Base-by-base conservation (phyloP, 2,113 vertebrate genomes). In the Camarhynchus parvulus region DNA sequence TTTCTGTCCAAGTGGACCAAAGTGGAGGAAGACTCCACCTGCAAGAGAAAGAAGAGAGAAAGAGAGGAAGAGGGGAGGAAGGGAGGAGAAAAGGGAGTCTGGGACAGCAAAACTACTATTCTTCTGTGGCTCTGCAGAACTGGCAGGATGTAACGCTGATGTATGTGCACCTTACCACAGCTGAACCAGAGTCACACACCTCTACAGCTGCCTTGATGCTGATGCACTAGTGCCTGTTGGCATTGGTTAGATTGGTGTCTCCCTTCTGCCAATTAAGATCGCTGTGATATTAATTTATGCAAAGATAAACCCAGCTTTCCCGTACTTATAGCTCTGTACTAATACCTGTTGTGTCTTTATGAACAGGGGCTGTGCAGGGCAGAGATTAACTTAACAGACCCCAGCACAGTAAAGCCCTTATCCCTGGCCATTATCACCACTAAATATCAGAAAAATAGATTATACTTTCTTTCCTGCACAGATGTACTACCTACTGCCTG, bases 381-480 rank as follows among this genome's bases (percentile, higher is more conserved):
- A 67, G 50, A 53, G 74, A 64, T 89, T 72, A 81, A 80, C 1
- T 77, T 89, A 55, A 63, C 52, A 59, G 61, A 3, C 25, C 25
- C 30, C 52, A 52, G 49, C 41, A 58, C 8, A 30, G 61, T 31
- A 33, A 56, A 87, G 11, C 39, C 81, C 19, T 87, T 68, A 59
- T 67, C 6, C 73, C 52, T 58, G 50, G 50, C 50, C 9, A 8
- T 56, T 90, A 68, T 59, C 70, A 90, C 49, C n/a, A 39, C 15
- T 55, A 56, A 68, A 61, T 68, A 94, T 68, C 79, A 68, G 62
- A 76, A 63, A 94, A 92, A 69, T 55, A 73, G 66, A 85, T 94
- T 47, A 85, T 55, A 73, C 23, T 55, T 68, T 33, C 52, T 95
- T 94, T 78, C 55, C 69, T 5, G 2, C 12, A 41, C 35, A 82